Conservation (phyloP, 2,888 invertebrate genomes). For the Ormyrus labotus region DNA sequence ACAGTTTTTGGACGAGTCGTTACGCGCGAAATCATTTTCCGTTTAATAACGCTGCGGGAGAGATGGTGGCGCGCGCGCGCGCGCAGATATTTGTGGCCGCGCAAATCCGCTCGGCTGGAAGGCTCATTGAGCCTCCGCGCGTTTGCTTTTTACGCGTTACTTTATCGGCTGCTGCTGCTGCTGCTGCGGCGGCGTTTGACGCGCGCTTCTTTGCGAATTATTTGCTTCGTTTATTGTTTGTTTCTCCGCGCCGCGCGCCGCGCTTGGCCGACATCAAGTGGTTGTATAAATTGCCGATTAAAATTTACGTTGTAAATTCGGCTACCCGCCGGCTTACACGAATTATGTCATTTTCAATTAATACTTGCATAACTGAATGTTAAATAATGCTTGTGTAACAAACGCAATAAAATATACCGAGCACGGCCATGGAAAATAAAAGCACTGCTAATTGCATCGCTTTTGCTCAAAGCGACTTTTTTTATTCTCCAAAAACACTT, state of each 20-base stretch:
- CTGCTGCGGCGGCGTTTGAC: background rate
- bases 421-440: too few relatives aligned
- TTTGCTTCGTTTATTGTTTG: conserved; percentile 33
- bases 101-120: background rate
- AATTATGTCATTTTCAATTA: conserved; percentile 24
- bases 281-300: conserved; percentile 27
- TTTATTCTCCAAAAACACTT: too few relatives aligned
- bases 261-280: background rate
- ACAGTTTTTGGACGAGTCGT: conserved; percentile 42
- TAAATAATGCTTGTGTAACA: too few relatives aligned
- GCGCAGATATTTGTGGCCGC: background rate
- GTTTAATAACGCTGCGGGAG: conserved; percentile 27
- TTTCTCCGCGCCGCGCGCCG: background rate
- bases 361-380: background rate
- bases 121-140: conserved; percentile 16
- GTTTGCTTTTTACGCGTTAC: conserved; percentile 20
- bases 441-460: too few relatives aligned
- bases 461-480: too few relatives aligned
- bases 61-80: background rate
- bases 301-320: conserved; percentile 9
- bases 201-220: conserved; percentile 35
- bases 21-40: conserved; percentile 40
- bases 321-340: conserved; percentile 1
- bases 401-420: too few relatives aligned
- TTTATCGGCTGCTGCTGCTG: conserved; percentile 4